Conservation (phyloP, 92 coral and sea anemone species). For the Palythoa grandiflora region DNA sequence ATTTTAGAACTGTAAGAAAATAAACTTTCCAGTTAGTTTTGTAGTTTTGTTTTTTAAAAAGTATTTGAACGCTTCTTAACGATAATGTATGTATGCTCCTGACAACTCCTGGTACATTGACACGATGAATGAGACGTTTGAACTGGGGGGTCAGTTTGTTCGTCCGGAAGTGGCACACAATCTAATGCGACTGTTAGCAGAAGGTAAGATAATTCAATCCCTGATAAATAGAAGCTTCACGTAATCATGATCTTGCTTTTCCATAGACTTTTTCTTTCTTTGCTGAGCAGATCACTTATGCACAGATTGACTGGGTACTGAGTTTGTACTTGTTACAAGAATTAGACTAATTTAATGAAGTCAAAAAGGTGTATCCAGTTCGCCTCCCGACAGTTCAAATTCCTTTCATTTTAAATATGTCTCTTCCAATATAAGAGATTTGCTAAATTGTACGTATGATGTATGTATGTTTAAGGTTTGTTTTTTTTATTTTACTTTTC, state of each 20-base stretch:
- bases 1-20: too few species aligned
- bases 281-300: not conserved
- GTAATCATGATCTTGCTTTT: too few species aligned
- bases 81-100: constrained; percentile 83
- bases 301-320: not conserved
- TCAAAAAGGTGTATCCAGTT: too few species aligned
- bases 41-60: not conserved
- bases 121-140: constrained; percentile 94
- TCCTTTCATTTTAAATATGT: too few species aligned
- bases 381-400: too few species aligned
- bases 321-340: too few species aligned
- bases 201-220: constrained; percentile 63
- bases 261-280: not conserved
- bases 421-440: too few species aligned
- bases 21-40: too few species aligned
- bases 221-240: not conserved
- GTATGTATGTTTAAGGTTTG: too few species aligned
- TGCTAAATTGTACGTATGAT: too few species aligned
- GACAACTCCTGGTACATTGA: constrained; percentile 91
- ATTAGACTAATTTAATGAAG: too few species aligned
- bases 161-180: constrained; percentile 81
- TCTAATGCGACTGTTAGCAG: constrained; percentile 87
- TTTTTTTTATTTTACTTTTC: too few species aligned
- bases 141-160: constrained; percentile 81
- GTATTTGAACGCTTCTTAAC: constrained; percentile 42